These are phyloP conservation scores for Anguilla marmorata DNA, from an alignment of 2,797 vertebrate species.

Conservation along the genomic window DNA sequence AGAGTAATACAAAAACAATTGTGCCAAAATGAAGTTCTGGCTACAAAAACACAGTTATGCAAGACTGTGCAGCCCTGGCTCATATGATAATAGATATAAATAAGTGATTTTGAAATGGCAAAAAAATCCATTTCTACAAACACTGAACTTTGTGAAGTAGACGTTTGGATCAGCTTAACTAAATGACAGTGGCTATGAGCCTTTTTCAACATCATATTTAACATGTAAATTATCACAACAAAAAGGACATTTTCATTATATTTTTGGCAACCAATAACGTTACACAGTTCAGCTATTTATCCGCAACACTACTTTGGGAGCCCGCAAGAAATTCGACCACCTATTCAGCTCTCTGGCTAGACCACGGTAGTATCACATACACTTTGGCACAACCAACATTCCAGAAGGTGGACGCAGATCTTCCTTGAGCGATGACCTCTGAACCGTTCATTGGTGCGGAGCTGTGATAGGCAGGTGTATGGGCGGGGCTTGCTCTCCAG, in stretches of 20 bases:
- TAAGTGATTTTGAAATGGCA: not conserved
- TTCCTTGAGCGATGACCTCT: slow-evolving; percentile 7
- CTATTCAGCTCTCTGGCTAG: not conserved
- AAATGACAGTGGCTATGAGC: not conserved
- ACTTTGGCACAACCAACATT: slow-evolving; percentile 3
- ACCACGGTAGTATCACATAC: not conserved
- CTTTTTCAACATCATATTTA: not conserved
- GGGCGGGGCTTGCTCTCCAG: not conserved
- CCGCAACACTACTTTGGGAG: not conserved
- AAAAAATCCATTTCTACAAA: not conserved
- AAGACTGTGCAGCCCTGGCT: slow-evolving; percentile 18
- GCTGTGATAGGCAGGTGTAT: slow-evolving; percentile 6
- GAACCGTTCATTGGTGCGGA: slow-evolving; percentile 31
- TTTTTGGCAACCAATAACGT: slow-evolving; percentile 25
- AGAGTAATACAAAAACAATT: not conserved
- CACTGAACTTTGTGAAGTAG: not conserved
- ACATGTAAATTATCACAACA: not conserved
- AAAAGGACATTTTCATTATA: slow-evolving; percentile 10
- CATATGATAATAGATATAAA: not conserved
- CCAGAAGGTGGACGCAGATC: not conserved
- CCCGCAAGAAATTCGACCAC: not conserved
- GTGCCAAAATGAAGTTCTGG: not conserved
- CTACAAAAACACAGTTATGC: slow-evolving; percentile 10
- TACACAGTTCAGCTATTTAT: not conserved
- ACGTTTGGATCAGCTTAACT: not conserved